phyloP scores from a whole-genome alignment of 2,888 invertebrate species.

The Eupithecia dodoneata region DNA sequence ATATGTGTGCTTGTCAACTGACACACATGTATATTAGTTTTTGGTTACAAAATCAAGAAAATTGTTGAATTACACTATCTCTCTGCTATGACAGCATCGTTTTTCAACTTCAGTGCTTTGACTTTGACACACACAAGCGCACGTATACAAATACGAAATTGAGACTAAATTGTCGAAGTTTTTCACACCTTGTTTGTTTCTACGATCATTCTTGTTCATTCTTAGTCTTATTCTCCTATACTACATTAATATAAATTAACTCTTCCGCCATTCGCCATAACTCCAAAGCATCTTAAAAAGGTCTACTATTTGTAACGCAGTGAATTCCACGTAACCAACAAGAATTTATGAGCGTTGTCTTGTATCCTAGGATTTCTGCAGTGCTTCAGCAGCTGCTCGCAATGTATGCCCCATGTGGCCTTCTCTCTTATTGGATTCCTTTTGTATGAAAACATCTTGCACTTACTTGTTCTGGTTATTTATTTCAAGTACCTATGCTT shows the following conservation, averaged over 20 bases:
- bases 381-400: conserved; percentile 6
- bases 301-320: neutral
- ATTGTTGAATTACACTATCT: no score
- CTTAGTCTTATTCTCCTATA: no score
- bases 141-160: no score
- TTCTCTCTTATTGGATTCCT: conserved; percentile 18
- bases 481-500: neutral
- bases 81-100: no score
- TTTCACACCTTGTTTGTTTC: no score
- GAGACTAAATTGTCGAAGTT: no score
- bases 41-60: no score
- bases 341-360: conserved; percentile 16
- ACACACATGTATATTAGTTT: no score
- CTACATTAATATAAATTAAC: neutral
- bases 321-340: conserved; percentile 11
- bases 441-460: conserved; percentile 4
- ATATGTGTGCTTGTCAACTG: no score
- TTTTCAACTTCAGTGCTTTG: no score
- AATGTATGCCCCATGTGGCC: conserved; percentile 14
- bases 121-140: no score
- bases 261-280: neutral
- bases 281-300: neutral
- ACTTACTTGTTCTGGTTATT: neutral
- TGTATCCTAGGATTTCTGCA: conserved; percentile 10
- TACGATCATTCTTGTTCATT: no score